phyloP scores from a whole-genome alignment of 2,888 invertebrate species.

The Anthoptus insignis region DNA sequence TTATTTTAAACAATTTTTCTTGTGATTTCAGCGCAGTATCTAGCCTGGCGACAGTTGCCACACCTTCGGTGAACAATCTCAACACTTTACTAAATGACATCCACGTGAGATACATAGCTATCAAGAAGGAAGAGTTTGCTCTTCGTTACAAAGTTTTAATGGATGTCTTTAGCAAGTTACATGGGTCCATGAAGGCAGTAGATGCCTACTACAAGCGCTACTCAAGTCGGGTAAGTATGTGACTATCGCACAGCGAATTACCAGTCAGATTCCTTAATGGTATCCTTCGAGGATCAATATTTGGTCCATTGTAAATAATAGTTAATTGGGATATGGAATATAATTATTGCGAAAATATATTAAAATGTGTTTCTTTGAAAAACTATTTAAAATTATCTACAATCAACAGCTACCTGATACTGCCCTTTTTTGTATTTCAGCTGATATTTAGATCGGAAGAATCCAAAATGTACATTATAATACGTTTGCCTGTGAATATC shows the following conservation, averaged over 20 bases:
- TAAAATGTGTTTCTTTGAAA: no score
- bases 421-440: background rate
- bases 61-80: constrained; percentile 62
- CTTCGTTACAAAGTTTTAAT: constrained; percentile 65
- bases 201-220: constrained; percentile 69
- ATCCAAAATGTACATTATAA: constrained; percentile 87
- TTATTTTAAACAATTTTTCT: no score
- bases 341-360: no score
- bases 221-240: constrained; percentile 67
- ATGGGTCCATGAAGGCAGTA: constrained; percentile 66
- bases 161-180: constrained; percentile 60
- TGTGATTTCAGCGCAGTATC: constrained; percentile 36
- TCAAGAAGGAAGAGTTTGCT: constrained; percentile 61
- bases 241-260: no score
- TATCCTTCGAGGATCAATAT: no score
- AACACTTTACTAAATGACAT: constrained; percentile 66
- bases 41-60: constrained; percentile 45
- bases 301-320: no score
- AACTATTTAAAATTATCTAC: no score
- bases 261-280: no score
- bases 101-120: constrained; percentile 60
- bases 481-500: constrained; percentile 80
- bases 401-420: no score
- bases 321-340: no score
- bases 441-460: constrained; percentile 75